Percentiles rank a stretch among this genome's conserved stretches.
phyloP scores from a whole-genome alignment of 2,113 vertebrate genomes.

The Python bivittatus region DNA sequence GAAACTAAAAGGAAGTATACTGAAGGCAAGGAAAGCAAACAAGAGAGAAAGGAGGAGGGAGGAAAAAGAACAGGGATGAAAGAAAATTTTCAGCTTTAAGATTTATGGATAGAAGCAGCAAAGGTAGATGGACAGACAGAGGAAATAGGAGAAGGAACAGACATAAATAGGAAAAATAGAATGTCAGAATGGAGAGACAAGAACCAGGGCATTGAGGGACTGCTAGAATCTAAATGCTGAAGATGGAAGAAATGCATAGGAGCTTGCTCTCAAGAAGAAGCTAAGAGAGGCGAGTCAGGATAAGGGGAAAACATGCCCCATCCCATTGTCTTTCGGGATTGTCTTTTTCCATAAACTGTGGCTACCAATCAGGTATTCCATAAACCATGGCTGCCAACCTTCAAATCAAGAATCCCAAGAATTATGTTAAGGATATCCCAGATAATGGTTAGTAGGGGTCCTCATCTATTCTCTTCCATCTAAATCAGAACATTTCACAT shows the following conservation, averaged over 20 bases:
- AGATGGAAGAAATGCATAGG: neutral
- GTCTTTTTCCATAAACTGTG: neutral
- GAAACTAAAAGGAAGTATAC: neutral
- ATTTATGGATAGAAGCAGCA: neutral
- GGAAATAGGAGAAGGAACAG: neutral
- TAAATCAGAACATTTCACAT: neutral
- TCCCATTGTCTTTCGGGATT: neutral
- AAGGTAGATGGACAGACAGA: neutral
- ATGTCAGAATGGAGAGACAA: neutral
- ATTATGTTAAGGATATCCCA: neutral
- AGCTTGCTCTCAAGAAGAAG: neutral
- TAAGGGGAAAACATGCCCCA: fast-evolving
- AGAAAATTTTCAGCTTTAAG: neutral
- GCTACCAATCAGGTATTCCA: neutral
- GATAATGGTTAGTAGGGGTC: neutral
- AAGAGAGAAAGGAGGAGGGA: neutral
- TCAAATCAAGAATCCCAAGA: neutral
- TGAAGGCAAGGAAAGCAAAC: neutral
- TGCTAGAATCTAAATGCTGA: neutral
- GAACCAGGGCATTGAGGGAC: neutral
- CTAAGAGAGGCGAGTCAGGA: neutral
- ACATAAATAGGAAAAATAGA: neutral
- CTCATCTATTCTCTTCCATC: neutral
- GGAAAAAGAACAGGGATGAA: too few relatives aligned
- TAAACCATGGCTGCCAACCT: too few relatives aligned